Conservation (phyloP, 2,797 vertebrate genomes). For the Protosalanx chinensis region DNA sequence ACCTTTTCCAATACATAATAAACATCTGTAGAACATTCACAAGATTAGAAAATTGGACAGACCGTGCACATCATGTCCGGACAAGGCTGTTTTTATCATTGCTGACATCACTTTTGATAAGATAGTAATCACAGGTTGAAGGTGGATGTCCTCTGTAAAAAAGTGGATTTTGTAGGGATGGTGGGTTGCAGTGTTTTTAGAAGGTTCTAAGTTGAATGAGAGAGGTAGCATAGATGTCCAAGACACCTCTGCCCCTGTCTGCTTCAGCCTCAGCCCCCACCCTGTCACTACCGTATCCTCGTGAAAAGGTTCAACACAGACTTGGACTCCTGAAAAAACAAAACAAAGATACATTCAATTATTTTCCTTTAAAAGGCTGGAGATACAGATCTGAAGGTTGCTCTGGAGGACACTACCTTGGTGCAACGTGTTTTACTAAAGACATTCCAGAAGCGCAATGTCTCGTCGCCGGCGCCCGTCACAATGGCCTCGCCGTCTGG, state of each 20-base stretch:
- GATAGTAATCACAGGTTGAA: constrained; percentile 34
- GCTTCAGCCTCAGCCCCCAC: constrained; percentile 21
- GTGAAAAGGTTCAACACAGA: constrained; percentile 83
- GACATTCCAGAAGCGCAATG: constrained; percentile 82
- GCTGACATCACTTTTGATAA: constrained; percentile 44
- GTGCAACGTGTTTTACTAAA: constrained; percentile 84
- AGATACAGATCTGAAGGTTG: background rate
- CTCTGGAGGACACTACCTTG: constrained; percentile 61
- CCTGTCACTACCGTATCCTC: constrained; percentile 73
- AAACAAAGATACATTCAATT: background rate
- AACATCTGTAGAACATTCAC: constrained; percentile 61
- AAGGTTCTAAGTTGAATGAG: constrained; percentile 8
- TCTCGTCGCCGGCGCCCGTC: constrained; percentile 80
- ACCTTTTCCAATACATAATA: constrained; percentile 36
- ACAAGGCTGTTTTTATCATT: constrained; percentile 36
- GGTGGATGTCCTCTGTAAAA: constrained; percentile 45
- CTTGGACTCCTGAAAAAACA: constrained; percentile 74
- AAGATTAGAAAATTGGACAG: constrained; percentile 52
- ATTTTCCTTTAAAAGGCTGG: background rate
- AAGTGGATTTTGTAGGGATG: constrained; percentile 22
- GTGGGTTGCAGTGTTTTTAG: constrained; percentile 18
- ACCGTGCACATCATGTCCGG: constrained; percentile 44
- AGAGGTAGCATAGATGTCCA: constrained; percentile 30
- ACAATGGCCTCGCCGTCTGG: constrained; percentile 83
- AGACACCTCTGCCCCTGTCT: constrained; percentile 23